phyloP scores from a whole-genome alignment of 2,888 invertebrate genomes.

The Heteromurus nitidus region DNA sequence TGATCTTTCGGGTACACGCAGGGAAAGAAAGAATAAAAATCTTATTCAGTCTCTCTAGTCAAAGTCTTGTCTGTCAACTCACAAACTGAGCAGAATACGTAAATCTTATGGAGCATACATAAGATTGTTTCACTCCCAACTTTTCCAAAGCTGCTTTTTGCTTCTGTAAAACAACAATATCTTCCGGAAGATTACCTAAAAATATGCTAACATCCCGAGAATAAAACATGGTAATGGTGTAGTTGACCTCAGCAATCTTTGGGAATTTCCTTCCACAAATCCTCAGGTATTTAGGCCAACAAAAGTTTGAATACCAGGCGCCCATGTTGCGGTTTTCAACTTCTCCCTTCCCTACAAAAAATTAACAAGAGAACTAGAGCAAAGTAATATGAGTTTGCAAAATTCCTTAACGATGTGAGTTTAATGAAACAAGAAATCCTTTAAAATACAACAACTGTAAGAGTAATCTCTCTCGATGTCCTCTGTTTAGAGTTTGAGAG shows the following conservation, averaged over 20 bases:
- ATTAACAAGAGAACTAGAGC: not conserved
- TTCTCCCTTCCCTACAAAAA: not conserved
- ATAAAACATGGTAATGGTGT: too few relatives aligned
- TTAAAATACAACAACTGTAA: too few relatives aligned
- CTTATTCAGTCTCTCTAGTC: not conserved
- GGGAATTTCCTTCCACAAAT: not conserved
- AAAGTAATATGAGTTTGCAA: not conserved
- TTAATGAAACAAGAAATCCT: too few relatives aligned
- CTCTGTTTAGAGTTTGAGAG: too few relatives aligned
- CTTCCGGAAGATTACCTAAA: not conserved
- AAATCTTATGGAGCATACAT: not conserved
- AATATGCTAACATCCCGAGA: not conserved
- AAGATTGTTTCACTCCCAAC: not conserved
- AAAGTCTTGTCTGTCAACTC: not conserved
- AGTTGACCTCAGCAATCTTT: not conserved
- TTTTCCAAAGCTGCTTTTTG: not conserved
- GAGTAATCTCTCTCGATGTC: too few relatives aligned
- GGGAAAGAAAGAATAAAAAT: too few relatives aligned
- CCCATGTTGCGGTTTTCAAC: not conserved
- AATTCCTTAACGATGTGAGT: not conserved
- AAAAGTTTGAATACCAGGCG: conserved; percentile 32
- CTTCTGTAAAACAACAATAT: too few relatives aligned
- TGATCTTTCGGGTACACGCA: conserved; percentile 2
- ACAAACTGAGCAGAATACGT: not conserved
- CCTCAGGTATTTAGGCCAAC: conserved; percentile 46